Evolutionary conservation across 2,888 invertebrate species (phyloP).

Genomic region (Chironomus riparius): DNA sequence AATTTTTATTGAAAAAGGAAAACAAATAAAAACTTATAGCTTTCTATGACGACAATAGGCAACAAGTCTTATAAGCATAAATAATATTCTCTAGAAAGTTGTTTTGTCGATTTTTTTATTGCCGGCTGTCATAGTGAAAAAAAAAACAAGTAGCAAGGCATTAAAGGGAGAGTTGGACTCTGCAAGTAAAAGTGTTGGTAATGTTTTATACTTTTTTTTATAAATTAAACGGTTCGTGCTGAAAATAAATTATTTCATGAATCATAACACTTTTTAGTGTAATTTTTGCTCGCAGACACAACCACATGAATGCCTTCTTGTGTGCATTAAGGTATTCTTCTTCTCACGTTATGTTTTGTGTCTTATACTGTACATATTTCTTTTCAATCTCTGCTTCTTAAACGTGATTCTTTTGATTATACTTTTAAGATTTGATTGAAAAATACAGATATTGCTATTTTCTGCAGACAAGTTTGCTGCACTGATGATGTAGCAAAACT

Average conservation of each 20-base stretch:
- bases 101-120: not conserved
- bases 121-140: not conserved
- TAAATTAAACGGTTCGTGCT: too few species aligned
- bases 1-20: not conserved
- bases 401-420: not conserved
- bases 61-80: not conserved
- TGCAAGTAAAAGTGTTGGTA: too few species aligned
- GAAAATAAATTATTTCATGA: too few species aligned
- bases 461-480: too few species aligned
- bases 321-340: not conserved
- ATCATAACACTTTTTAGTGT: too few species aligned
- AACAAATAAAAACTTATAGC: not conserved
- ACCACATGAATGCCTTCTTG: too few species aligned
- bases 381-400: not conserved
- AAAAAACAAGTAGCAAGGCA: too few species aligned
- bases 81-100: not conserved
- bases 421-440: not conserved
- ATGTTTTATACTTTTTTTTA: too few species aligned
- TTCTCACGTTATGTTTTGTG: not conserved
- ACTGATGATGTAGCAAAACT: too few species aligned
- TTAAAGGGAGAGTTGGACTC: too few species aligned
- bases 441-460: not conserved
- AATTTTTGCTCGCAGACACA: too few species aligned
- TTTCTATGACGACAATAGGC: slow-evolving; percentile 10
- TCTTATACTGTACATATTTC: not conserved